phyloP scores from a whole-genome alignment of 2,888 invertebrate species.

The Eilema caniola region DNA sequence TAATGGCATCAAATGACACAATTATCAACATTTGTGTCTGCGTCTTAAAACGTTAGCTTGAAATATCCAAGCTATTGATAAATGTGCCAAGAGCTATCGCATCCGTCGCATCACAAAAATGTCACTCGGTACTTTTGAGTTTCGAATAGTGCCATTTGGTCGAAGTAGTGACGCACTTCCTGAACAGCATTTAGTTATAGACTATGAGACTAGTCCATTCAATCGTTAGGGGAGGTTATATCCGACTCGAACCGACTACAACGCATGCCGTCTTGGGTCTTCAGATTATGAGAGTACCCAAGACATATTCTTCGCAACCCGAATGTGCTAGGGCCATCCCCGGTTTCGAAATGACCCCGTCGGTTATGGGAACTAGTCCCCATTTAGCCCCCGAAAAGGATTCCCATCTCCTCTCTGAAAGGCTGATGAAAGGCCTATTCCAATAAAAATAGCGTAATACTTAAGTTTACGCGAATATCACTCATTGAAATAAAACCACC shows the following conservation, averaged over 20 bases:
- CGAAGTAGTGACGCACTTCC: neutral
- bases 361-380: no score
- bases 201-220: neutral
- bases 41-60: neutral
- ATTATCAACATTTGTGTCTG: neutral
- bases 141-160: neutral
- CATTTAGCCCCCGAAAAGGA: no score
- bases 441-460: neutral
- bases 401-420: no score
- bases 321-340: no score
- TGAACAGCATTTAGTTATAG: neutral
- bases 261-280: no score
- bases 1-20: neutral
- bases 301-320: no score
- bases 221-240: no score
- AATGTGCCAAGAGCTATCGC: neutral
- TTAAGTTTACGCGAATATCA: no score
- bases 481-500: no score
- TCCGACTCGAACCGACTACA: no score
- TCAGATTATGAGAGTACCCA: no score
- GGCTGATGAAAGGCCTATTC: neutral
- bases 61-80: neutral
- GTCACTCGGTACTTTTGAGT: neutral
- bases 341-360: no score
- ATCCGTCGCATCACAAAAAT: neutral